phyloP scores from a whole-genome alignment of 2,113 vertebrate species.

The Cervus canadensis region DNA sequence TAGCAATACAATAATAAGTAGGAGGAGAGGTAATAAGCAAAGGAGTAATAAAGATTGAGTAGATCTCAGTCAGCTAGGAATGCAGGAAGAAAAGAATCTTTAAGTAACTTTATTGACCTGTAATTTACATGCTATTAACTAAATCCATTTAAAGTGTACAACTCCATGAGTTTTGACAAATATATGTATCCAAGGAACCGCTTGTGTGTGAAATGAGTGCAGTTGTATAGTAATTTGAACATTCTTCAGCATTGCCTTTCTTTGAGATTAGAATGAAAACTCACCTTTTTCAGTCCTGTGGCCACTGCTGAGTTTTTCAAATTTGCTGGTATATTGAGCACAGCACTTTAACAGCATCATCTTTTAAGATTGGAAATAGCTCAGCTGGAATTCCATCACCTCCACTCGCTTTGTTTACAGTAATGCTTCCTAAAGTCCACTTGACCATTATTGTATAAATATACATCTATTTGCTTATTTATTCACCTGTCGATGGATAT shows the following conservation, averaged over 20 bases:
- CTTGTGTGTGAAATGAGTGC: neutral
- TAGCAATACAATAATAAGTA: neutral
- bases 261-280: neutral
- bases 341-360: neutral
- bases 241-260: rapidly evolving
- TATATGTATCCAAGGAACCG: neutral
- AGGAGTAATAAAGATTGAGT: neutral
- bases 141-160: neutral
- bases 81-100: neutral
- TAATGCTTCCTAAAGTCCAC: neutral
- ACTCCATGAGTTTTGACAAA: neutral
- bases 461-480: neutral
- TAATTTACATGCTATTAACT: neutral
- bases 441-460: neutral
- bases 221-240: neutral
- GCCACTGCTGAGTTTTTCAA: neutral
- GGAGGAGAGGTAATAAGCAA: neutral
- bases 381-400: neutral
- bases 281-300: neutral
- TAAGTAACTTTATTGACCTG: neutral
- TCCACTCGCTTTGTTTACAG: neutral
- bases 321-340: neutral
- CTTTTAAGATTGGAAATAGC: neutral
- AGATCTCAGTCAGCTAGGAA: neutral
- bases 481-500: neutral